Evolutionary conservation across 2,888 invertebrate species (phyloP).

Genomic region (Chromoteleia sp.): DNA sequence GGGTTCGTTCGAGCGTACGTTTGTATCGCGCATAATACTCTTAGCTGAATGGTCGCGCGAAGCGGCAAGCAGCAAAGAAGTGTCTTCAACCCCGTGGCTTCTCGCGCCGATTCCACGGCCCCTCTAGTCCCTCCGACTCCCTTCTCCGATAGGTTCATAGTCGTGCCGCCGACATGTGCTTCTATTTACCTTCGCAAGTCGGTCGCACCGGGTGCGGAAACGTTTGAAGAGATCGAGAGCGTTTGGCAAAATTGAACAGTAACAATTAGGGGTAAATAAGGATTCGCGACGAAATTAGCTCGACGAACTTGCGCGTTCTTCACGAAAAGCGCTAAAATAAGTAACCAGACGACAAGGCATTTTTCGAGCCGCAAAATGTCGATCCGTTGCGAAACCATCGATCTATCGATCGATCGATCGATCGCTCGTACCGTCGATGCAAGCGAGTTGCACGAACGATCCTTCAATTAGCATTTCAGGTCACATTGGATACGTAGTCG

Average conservation of each 20-base stretch:
- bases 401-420: not conserved
- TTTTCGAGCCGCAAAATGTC: too few relatives aligned
- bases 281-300: too few relatives aligned
- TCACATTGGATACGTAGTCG: conserved; percentile 74
- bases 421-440: not conserved
- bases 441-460: conserved; percentile 71
- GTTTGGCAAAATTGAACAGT: too few relatives aligned
- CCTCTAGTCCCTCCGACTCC: conserved; percentile 63
- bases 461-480: conserved; percentile 83
- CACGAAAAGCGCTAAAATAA: too few relatives aligned
- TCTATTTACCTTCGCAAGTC: conserved; percentile 80
- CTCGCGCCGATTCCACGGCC: conserved; percentile 75
- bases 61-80: conserved; percentile 77
- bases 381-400: too few relatives aligned
- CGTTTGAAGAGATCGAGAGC: too few relatives aligned
- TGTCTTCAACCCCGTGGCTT: conserved; percentile 71
- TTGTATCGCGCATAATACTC: conserved; percentile 35
- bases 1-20: too few relatives aligned
- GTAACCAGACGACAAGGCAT: too few relatives aligned
- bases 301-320: too few relatives aligned
- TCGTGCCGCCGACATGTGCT: conserved; percentile 83
- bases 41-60: conserved; percentile 72
- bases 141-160: conserved; percentile 70
- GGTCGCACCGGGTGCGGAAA: conserved; percentile 75
- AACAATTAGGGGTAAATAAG: too few relatives aligned